Percentiles rank a stretch among this genome's conserved stretches.
Evolutionary conservation across 2,888 invertebrate species (phyloP).

Genomic region (Blomia tropicalis): DNA sequence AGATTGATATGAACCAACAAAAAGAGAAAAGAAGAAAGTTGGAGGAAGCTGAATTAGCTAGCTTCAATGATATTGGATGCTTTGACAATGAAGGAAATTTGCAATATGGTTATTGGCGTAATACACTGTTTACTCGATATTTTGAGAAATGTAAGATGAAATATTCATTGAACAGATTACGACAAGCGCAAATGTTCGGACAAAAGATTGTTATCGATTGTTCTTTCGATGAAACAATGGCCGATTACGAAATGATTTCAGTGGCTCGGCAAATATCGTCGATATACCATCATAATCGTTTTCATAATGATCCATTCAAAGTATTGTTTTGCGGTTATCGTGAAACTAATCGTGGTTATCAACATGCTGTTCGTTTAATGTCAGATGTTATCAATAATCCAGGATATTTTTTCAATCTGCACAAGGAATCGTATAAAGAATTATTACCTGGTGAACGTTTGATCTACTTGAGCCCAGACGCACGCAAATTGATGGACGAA

Average conservation of each 20-base stretch:
- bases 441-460: conserved; percentile 4
- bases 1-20: background rate
- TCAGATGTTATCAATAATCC: background rate
- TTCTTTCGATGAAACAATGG: conserved; percentile 14
- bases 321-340: background rate
- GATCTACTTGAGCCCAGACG: conserved; percentile 18
- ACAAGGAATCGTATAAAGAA: background rate
- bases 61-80: conserved; percentile 13
- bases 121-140: conserved; percentile 12
- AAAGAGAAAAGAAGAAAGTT: background rate
- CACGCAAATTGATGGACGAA: conserved; percentile 11
- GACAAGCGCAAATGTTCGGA: conserved; percentile 11
- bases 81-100: conserved; percentile 4
- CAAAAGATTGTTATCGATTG: conserved; percentile 22
- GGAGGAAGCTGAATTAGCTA: background rate
- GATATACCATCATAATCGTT: conserved; percentile 17
- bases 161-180: background rate
- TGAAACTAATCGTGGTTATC: background rate
- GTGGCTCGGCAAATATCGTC: conserved; percentile 10
- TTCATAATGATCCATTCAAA: conserved; percentile 12
- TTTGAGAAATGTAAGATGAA: background rate
- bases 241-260: conserved; percentile 18
- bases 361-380: background rate
- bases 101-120: conserved; percentile 22
- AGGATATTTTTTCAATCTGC: conserved; percentile 7